phyloP scores from a whole-genome alignment of 2,113 vertebrate species.

The Corythoichthys haematopterus region DNA sequence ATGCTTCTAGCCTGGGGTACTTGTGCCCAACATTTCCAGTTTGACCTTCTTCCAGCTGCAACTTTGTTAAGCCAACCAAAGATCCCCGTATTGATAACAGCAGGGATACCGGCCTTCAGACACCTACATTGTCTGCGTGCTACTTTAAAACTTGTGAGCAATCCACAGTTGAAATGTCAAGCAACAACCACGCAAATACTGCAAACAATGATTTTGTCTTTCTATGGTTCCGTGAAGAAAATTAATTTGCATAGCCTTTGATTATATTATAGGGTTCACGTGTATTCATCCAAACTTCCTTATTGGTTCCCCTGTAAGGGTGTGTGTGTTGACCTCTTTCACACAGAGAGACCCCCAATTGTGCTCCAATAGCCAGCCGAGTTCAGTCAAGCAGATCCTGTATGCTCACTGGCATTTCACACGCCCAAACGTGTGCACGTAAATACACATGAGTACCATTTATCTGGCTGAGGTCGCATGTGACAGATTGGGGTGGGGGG shows the following conservation, averaged over 20 bases:
- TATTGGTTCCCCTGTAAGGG: conserved; percentile 31
- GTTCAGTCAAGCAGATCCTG: conserved; percentile 82
- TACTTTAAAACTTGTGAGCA: conserved; percentile 8
- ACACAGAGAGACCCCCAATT: conserved; percentile 66
- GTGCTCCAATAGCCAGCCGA: conserved; percentile 64
- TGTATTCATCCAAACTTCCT: conserved; percentile 59
- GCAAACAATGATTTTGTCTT: not conserved
- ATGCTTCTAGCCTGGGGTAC: conserved; percentile 19
- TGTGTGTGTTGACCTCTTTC: conserved; percentile 58
- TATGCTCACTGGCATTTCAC: conserved; percentile 93
- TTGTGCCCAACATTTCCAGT: conserved; percentile 15
- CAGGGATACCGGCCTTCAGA: not conserved
- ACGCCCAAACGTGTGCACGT: conserved; percentile 55
- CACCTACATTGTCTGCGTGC: conserved; percentile 4
- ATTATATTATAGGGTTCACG: conserved; percentile 46
- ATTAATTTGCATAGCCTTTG: conserved; percentile 48
- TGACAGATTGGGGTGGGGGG: not conserved
- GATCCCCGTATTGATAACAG: conserved; percentile 11
- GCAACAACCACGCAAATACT: conserved; percentile 16
- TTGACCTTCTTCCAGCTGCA: conserved; percentile 29
- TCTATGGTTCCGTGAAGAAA: not conserved
- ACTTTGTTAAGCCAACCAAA: conserved; percentile 25
- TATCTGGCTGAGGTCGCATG: conserved; percentile 60
- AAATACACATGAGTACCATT: conserved; percentile 63
- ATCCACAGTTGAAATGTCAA: conserved; percentile 37